Conservation (phyloP, 2,797 vertebrate genomes). For the Clarias pachynema region DNA sequence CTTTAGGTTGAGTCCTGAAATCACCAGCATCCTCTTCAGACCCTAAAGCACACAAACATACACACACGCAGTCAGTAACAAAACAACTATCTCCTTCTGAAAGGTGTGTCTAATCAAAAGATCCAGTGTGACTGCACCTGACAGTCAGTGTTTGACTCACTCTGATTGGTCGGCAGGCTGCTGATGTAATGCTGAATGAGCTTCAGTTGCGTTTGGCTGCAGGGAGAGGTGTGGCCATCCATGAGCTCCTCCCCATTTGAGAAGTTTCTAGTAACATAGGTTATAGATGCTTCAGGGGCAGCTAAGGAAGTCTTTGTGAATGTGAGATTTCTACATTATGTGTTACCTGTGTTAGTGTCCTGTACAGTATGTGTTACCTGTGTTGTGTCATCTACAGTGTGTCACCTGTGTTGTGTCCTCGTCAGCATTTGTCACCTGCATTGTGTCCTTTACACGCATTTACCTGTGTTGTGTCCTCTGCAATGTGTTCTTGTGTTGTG, state of each 20-base stretch:
- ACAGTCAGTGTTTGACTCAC: slow-evolving; percentile 59
- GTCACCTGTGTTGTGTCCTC: background rate
- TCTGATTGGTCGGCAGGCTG: slow-evolving; percentile 75
- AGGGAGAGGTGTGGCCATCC: slow-evolving; percentile 69
- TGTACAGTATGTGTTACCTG: background rate
- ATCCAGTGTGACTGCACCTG: background rate
- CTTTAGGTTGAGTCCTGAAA: slow-evolving; percentile 69
- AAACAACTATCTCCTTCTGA: background rate
- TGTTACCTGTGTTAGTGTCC: background rate
- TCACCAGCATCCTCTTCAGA: slow-evolving; percentile 65
- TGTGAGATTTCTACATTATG: background rate
- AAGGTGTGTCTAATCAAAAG: background rate
- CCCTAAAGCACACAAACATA: slow-evolving; percentile 55
- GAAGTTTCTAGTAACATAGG: slow-evolving; percentile 67
- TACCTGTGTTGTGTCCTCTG: background rate
- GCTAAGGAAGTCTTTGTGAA: background rate
- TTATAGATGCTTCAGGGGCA: background rate
- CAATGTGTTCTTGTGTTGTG: background rate
- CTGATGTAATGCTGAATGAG: slow-evolving; percentile 84
- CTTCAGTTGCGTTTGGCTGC: slow-evolving; percentile 84
- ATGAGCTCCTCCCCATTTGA: slow-evolving; percentile 78
- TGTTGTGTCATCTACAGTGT: background rate
- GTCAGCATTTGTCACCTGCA: background rate
- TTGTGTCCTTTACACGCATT: background rate
- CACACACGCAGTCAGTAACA: slow-evolving; percentile 7